Evolutionary conservation across 2,888 invertebrate species (phyloP), one percentile per base, ranked within the genome.

Genomic region (Metalampra italica): DNA sequence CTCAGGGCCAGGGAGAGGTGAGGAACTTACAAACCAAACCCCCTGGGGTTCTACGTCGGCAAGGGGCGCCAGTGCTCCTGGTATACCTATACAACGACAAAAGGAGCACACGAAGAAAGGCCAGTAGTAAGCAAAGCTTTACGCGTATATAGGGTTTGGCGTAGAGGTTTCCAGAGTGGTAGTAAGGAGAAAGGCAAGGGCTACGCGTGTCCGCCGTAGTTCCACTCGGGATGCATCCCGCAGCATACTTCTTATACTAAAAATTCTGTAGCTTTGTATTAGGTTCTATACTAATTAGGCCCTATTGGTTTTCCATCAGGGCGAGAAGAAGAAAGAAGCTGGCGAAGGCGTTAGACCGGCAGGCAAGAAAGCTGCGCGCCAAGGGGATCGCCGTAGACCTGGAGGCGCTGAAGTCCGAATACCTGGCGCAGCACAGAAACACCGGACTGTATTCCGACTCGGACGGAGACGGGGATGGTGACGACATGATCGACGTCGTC

Each of bases 321-420:
- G 96, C 96, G 72, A 93, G 96, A 80, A 93, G 96, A 81, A 93
- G 96, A 87, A 96, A 96, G 91, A 97, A 98, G 89, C 90, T 97
- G 73, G 93, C 96, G 71, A 98, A 98, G 85, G 96, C 96, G 55
- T 91, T 97, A 64, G 97, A 97, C 77, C 91, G 97, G 48, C 97
- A 97, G 83, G 98, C 98, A 64, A 91, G 97, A 62, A 98, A 98
- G 77, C 91, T 98, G 52, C 93, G 97, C 49, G 95, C 96, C 45
- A 97, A 97, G 81, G 97, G 97, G 62, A 96, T 97, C 68, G 93
- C 95, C 13, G 97, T 97, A 15, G 96, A 97, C 78, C 83, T 97
- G 54, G 95, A 96, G 66, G 95, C 96, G 3, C 86, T 97, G 45
- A 94, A 95, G 65, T 91, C 95, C 43, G 97, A 97, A 77, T 96